Evolutionary conservation across 2,888 invertebrate genomes (phyloP).

Genomic region (Polylopha cassiicola): DNA sequence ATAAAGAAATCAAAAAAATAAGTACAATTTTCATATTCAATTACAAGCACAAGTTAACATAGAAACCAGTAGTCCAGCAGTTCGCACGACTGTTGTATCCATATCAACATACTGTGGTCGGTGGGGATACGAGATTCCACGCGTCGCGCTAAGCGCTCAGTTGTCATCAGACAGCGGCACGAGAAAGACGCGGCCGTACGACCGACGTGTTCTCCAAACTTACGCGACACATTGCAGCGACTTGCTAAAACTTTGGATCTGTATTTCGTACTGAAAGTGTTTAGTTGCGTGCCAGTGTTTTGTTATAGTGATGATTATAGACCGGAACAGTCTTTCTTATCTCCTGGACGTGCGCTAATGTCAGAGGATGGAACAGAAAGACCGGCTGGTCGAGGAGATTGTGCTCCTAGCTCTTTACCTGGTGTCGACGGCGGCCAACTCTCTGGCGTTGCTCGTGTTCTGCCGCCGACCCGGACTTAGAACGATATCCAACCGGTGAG

Average conservation of each 20-base stretch:
- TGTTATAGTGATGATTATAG: conserved; percentile 68
- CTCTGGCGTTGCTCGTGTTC: conserved; percentile 84
- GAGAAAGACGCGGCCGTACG: conserved; percentile 72
- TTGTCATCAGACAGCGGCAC: conserved; percentile 63
- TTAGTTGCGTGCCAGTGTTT: conserved; percentile 58
- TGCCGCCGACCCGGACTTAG: conserved; percentile 83
- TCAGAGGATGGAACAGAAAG: conserved; percentile 68
- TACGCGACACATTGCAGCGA: conserved; percentile 67
- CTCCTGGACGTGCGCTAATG: conserved; percentile 70
- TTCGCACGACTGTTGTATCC: no score
- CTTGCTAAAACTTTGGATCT: conserved; percentile 28
- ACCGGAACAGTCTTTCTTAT: conserved; percentile 59
- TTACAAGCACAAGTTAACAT: no score
- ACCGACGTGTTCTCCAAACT: conserved; percentile 72
- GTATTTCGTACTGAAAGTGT: conserved; percentile 55
- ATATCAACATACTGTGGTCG: conserved; percentile 8
- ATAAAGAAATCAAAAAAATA: no score
- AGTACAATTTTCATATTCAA: no score
- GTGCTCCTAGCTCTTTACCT: conserved; percentile 75
- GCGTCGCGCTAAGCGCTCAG: conserved; percentile 40
- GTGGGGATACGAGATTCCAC: conserved; percentile 34
- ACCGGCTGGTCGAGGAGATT: conserved; percentile 69
- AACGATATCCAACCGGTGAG: conserved; percentile 88
- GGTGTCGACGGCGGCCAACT: conserved; percentile 84
- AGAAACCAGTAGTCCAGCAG: no score